A percentile compares a stretch with the other conserved stretches of the same genome.
These are phyloP conservation scores for Eutolmus rufibarbis DNA, from an alignment of 2,888 invertebrate genomes.

Conservation along the genomic window DNA sequence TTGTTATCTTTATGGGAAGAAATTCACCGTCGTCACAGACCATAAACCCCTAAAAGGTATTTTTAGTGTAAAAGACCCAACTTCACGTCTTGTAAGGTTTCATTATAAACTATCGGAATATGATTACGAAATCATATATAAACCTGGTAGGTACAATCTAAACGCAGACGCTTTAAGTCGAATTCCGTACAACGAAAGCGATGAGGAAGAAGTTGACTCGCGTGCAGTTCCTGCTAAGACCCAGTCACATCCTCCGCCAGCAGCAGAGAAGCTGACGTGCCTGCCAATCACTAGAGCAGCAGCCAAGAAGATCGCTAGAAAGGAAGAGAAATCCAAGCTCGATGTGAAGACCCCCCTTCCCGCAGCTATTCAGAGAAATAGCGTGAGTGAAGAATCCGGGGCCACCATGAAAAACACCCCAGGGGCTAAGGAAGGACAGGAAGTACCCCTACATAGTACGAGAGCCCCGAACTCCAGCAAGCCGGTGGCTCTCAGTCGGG, in stretches of 20 bases:
- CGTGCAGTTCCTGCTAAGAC: no score
- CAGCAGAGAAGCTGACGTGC: not conserved
- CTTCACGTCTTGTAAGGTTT: not conserved
- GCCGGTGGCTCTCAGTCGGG: no score
- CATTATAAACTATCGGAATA: no score
- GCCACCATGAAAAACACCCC: not conserved
- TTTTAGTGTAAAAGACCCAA: not conserved
- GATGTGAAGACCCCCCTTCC: not conserved
- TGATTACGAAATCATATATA: no score
- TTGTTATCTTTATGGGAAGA: no score
- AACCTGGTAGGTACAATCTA: no score
- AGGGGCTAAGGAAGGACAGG: not conserved
- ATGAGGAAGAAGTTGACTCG: not conserved
- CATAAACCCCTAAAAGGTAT: not conserved
- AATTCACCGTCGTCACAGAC: not conserved
- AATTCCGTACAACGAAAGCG: not conserved
- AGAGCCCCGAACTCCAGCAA: no score
- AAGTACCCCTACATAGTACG: not conserved
- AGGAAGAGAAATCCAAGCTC: no score
- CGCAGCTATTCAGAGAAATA: not conserved
- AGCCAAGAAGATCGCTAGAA: no score
- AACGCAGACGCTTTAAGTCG: not conserved
- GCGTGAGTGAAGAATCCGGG: not conserved
- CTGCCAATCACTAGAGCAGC: not conserved
- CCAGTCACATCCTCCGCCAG: not conserved